phyloP scores from a whole-genome alignment of 2,113 vertebrate species.

The Saiga tatarica region DNA sequence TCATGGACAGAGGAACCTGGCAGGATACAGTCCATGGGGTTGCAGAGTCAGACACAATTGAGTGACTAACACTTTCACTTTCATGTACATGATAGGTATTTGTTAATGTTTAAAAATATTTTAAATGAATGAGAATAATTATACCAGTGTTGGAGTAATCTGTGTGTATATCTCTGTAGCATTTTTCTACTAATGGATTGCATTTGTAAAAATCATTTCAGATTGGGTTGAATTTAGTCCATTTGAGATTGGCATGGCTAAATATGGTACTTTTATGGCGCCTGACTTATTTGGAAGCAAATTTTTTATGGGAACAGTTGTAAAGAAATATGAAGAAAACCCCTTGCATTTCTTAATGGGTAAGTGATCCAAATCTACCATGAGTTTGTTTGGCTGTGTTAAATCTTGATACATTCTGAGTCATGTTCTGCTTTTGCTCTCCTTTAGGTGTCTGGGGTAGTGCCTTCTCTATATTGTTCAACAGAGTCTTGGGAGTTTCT shows the following conservation, averaged over 20 bases:
- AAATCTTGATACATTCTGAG: neutral
- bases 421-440: conserved; percentile 44
- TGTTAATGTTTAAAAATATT: neutral
- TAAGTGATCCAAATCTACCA: conserved; percentile 77
- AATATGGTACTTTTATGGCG: conserved; percentile 98
- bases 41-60: neutral
- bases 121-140: neutral
- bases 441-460: conserved; percentile 96
- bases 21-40: neutral
- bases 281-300: conserved; percentile 97
- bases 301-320: conserved; percentile 97
- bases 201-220: conserved; percentile 73
- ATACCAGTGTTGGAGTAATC: neutral
- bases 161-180: neutral
- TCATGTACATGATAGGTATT: neutral
- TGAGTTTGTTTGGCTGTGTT: neutral
- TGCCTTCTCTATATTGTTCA: conserved; percentile 98
- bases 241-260: conserved; percentile 98
- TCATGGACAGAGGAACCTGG: neutral
- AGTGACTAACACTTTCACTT: neutral
- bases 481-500: conserved; percentile 94
- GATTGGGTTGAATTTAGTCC: conserved; percentile 99
- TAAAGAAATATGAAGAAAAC: conserved; percentile 94
- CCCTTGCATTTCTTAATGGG: conserved; percentile 99
- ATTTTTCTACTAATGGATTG: neutral